Base-by-base conservation (phyloP, 2,797 vertebrate genomes). In the Melanotaenia nigrans region DNA sequence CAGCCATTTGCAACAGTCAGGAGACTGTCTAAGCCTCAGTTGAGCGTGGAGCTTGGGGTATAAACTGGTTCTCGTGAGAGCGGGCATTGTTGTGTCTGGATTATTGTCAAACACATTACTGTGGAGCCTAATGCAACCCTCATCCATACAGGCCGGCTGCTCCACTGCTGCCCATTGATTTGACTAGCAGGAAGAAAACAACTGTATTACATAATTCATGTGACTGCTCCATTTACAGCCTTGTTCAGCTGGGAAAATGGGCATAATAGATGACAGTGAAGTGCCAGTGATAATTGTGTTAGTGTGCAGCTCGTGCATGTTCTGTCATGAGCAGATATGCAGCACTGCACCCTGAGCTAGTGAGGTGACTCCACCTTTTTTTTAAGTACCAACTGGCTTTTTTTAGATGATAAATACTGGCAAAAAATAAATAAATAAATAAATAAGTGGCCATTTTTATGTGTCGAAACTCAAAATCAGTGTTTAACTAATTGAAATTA, bases 121-220 rank as follows among this genome's bases (percentile, higher is more conserved):
- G 63, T 42, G 68, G 74, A 89, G 84, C 45, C 84, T 84, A 83
- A 87, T 86, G 84, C 79, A 88, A 60, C 65, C 68, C 55, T 16
- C 66, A 75, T 71, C 73, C 80, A 68, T 65, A 47, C 0, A 73
- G 81, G 45, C 74, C 20, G 71, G 65, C 65, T 65, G 80, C 75
- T 79, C 54, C 73, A 49, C 71, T 77, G 81, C 85, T 79, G 77
- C 35, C 68, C 83, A 92, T 90, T 62, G 81, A 93, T 91, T 79
- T 25, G 57, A 69, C 76, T 13, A 10, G 77, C 79, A 65, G 57
- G 71, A 83, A 65, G 65, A 73, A 68, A 87, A 90, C 81, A 86
- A 89, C 61, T 64, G 78, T 80, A 90, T 92, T 92, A 90, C 90
- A 92, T 92, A 91, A 93, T 91, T 87, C 83, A 90, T 88, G 89